Percentiles rank a stretch among this genome's conserved stretches.
Evolutionary conservation across 2,797 vertebrate genomes (phyloP).

Genomic region (Galago senegalensis): DNA sequence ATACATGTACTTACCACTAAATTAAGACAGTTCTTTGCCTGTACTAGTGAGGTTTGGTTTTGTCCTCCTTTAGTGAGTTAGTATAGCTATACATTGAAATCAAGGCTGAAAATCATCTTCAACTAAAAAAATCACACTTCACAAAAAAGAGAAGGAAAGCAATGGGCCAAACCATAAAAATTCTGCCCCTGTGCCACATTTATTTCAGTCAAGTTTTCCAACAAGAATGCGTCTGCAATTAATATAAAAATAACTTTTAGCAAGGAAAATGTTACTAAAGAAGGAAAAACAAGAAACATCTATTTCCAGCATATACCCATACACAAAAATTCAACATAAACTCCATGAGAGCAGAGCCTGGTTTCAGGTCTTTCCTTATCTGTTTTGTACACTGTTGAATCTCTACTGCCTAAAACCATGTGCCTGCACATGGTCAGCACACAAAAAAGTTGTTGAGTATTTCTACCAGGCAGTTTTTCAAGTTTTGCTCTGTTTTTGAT

Average conservation of each 20-base stretch:
- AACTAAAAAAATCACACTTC: conserved; percentile 45
- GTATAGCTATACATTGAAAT: neutral
- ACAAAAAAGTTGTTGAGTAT: neutral
- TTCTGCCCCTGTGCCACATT: neutral
- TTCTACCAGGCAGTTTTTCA: conserved; percentile 13
- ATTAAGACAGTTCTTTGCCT: neutral
- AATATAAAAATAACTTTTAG: neutral
- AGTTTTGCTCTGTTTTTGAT: neutral
- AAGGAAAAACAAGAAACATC: neutral
- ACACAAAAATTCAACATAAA: conserved; percentile 4
- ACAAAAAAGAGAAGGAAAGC: neutral
- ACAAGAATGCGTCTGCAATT: neutral
- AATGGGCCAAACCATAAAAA: neutral
- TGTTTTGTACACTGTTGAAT: neutral
- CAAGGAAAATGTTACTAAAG: neutral
- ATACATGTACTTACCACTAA: neutral
- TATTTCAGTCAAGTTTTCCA: conserved; percentile 23
- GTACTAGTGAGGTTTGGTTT: neutral
- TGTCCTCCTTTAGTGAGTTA: neutral
- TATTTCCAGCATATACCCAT: neutral
- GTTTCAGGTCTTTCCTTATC: neutral
- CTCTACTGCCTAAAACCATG: neutral
- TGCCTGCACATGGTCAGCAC: neutral
- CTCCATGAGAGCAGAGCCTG: neutral
- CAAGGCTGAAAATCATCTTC: neutral